Evolutionary conservation across 2,888 invertebrate genomes (phyloP), one percentile per base, ranked within the genome.

Genomic region (Andrena praecox): DNA sequence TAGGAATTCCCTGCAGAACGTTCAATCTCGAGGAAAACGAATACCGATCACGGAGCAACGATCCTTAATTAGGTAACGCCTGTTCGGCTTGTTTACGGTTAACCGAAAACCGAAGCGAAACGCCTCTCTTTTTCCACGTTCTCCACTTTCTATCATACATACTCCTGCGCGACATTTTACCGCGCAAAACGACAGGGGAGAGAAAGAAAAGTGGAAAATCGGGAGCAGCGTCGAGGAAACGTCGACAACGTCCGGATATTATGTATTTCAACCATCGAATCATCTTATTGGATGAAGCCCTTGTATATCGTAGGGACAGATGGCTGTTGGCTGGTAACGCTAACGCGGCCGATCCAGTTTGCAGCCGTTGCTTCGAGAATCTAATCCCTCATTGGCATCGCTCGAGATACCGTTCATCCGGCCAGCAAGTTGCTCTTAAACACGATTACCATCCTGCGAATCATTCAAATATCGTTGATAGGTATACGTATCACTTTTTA

Each of bases 261-360:
- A 85, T 89, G 74, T n/a, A 8, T 84, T 72, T 8, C 35, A 78
- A 79, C 82, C 54, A 31, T 73, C 85, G 54, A 54, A 54, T 20
- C 24, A 33, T 84, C 80, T 90, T 90, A 91, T 92, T 90, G 90
- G 89, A 92, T 91, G 89, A 92, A 93, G 90, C 88, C 90, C 87
- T 91, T 91, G 86, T 89, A 90, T 90, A 42, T 90, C 85, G 80
- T 82, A 89, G 88, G 78, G 80, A 85, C 79, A 82, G 87, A 78
- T 91, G 89, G 89, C 79, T 73, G 89, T 76, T 71, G 54, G 29
- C 52, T 80, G 85, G 63, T 69, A 76, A 52, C 27, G 64, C 20
- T 64, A 84, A 89, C 77, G 68, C 66, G 66, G 72, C 52, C n/a
- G 67, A 74, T 77, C 71, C 85, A 73, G 76, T 77, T 77, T 78